phyloP scores from a whole-genome alignment of 2,888 invertebrate genomes.

The Hofmannophila pseudospretella region DNA sequence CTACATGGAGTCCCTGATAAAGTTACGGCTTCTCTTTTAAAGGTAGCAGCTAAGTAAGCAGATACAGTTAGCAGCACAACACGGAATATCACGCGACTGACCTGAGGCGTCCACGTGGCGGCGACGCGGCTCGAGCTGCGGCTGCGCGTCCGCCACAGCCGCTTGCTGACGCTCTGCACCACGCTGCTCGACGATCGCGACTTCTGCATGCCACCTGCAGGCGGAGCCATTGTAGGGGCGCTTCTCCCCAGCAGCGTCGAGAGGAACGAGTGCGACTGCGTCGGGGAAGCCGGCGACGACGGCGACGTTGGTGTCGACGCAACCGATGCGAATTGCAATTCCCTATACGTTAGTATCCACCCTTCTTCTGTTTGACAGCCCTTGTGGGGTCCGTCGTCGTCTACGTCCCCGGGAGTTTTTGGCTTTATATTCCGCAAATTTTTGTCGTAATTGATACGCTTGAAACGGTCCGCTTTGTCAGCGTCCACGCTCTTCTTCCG shows the following conservation, averaged over 20 bases:
- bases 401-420: constrained; percentile 85
- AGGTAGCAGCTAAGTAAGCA: neutral
- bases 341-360: constrained; percentile 80
- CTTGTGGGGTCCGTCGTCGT: constrained; percentile 86
- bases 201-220: constrained; percentile 90
- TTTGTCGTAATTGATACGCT: constrained; percentile 91
- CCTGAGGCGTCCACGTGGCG: constrained; percentile 91
- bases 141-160: constrained; percentile 90
- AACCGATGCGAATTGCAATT: constrained; percentile 51
- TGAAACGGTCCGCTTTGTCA: constrained; percentile 88
- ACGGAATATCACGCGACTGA: constrained; percentile 72
- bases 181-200: constrained; percentile 93
- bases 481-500: constrained; percentile 91
- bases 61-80: neutral
- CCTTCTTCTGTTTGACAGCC: constrained; percentile 88
- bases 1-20: too few species aligned
- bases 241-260: constrained; percentile 55
- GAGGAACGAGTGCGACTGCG: constrained; percentile 67
- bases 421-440: constrained; percentile 90
- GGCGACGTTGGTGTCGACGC: constrained; percentile 71
- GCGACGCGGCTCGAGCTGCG: constrained; percentile 86
- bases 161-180: constrained; percentile 90
- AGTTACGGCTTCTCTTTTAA: too few species aligned
- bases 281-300: constrained; percentile 69
- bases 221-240: constrained; percentile 46